Base-by-base conservation (phyloP, 2,113 vertebrate species). In the Xyrauchen texanus region DNA sequence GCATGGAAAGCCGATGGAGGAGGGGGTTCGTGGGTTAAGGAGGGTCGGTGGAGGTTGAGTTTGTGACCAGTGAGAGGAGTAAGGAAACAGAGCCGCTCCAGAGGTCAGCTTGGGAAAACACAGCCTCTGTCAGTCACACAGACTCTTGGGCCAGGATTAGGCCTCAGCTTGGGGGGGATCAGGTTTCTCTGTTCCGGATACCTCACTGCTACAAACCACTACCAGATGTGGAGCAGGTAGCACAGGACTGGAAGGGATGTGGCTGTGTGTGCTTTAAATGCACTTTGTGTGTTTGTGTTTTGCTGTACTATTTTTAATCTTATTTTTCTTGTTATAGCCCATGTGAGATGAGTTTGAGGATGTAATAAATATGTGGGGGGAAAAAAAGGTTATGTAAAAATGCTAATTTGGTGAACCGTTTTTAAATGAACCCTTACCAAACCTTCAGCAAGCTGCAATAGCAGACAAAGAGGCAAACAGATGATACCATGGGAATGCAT, bases 71-170 rank as follows among this genome's bases (percentile, higher is more conserved):
- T 65, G 74, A 82, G 72, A 79, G 83, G 84, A 84, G 84, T 81
- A 84, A 83, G 84, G 86, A 87, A 81, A 87, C 77, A 85, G 84
- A 87, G 52, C 63, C 58, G 82, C 62, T 76, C 81, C 75, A 81
- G 82, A 79, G 77, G 79, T 82, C 80, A 10, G 62, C 82, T 84
- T 84, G 86, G 82, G 77, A 85, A 85, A 87, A 87, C 86, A 87
- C 86, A 87, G 74, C 69, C 77, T 82, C 83, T 85, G 86, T 85
- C 86, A 81, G 73, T 87, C 86, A 85, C 62, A 79, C 70, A 84
- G 76, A 71, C 84, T 83, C 70, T 61, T 51, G 76, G 72, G 63
- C 78, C 11, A 57, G 82, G 78, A 80, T 87, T 78, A 80, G 79
- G 78, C 68, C 80, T 76, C 66, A 68, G 74, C 67, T 79, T 68